A percentile compares a stretch with the other conserved stretches of the same genome.
Conservation (phyloP, 2,797 vertebrate species). For the Gobionotothen gibberifrons region DNA sequence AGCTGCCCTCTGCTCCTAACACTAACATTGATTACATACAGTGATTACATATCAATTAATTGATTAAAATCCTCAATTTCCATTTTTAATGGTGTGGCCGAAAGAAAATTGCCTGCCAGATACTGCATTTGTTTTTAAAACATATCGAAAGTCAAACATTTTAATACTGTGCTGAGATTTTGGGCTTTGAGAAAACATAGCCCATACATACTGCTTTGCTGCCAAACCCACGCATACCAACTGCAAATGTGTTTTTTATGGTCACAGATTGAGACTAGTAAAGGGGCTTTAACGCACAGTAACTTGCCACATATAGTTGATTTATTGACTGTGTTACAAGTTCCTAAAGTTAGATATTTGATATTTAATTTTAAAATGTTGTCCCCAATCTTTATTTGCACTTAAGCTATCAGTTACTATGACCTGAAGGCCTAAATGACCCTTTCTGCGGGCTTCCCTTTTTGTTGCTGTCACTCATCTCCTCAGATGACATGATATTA, state of each 20-base stretch:
- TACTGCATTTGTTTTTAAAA: background rate
- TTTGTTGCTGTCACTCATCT: slow-evolving; percentile 46
- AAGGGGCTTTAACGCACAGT: background rate
- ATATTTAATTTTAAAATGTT: background rate
- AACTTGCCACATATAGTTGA: too few species aligned
- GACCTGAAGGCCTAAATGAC: background rate
- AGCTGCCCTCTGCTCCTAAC: too few species aligned
- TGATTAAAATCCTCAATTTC: too few species aligned
- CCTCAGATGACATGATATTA: slow-evolving; percentile 43
- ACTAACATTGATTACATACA: too few species aligned
- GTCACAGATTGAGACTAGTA: background rate
- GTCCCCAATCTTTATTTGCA: background rate
- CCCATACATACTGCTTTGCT: background rate
- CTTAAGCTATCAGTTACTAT: slow-evolving; percentile 30
- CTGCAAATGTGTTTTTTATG: background rate
- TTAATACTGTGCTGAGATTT: background rate
- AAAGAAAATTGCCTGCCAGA: too few species aligned
- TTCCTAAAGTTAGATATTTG: background rate
- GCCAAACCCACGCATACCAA: background rate
- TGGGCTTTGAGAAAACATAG: background rate
- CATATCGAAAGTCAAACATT: background rate
- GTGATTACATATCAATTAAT: too few species aligned
- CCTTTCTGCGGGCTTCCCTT: background rate
- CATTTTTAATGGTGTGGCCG: too few species aligned
- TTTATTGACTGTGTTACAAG: background rate